Evolutionary conservation across 2,797 vertebrate genomes (phyloP).

Genomic region (Eupleurogrammus muticus): DNA sequence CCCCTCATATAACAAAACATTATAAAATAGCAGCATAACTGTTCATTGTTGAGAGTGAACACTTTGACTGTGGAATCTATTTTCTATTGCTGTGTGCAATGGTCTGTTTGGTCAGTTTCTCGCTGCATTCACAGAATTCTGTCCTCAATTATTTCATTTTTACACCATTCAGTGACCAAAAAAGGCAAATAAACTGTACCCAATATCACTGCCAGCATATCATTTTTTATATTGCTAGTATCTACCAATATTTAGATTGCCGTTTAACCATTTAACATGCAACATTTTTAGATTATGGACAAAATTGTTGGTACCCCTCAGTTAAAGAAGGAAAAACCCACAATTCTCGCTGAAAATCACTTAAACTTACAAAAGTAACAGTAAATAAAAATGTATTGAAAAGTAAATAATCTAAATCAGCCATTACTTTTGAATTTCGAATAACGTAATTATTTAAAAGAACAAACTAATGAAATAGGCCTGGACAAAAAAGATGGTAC

Average conservation of each 20-base stretch:
- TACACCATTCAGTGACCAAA: conserved; percentile 7
- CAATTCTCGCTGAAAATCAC: too few relatives aligned
- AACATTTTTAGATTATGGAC: background rate
- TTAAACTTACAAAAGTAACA: too few relatives aligned
- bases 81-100: conserved; percentile 27
- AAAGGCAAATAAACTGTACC: conserved; percentile 4
- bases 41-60: conserved; percentile 24
- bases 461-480: too few relatives aligned
- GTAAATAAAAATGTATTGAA: too few relatives aligned
- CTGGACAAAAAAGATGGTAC: too few relatives aligned
- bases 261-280: background rate
- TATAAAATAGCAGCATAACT: background rate
- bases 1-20: conserved; percentile 16
- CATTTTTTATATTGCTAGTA: background rate
- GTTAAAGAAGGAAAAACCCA: too few relatives aligned
- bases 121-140: conserved; percentile 31
- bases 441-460: too few relatives aligned
- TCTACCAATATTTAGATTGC: background rate
- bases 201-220: background rate
- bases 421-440: too few relatives aligned
- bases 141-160: background rate
- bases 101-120: conserved; percentile 42
- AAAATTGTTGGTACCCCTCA: too few relatives aligned
- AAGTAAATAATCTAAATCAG: too few relatives aligned
- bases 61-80: conserved; percentile 30